phyloP scores from a whole-genome alignment of 2,888 invertebrate genomes.

The Chouioia cunea region DNA sequence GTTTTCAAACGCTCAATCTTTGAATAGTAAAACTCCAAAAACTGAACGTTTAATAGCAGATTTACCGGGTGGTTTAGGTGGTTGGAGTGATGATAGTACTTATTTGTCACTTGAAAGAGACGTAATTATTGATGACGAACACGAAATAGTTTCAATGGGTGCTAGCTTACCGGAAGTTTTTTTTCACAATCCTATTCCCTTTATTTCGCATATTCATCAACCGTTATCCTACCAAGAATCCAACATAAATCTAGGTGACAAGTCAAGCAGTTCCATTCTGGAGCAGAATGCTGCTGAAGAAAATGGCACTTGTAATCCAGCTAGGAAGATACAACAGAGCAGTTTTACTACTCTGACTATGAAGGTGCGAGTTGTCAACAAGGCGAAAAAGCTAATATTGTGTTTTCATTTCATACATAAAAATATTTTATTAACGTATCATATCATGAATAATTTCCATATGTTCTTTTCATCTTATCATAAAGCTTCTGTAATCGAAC shows the following conservation, averaged over 20 bases:
- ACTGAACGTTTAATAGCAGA: slow-evolving; percentile 79
- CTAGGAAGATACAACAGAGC: slow-evolving; percentile 57
- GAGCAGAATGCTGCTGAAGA: slow-evolving; percentile 56
- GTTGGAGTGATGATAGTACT: slow-evolving; percentile 86
- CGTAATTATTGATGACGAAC: slow-evolving; percentile 41
- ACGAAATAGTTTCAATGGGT: slow-evolving; percentile 21
- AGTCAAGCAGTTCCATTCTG: slow-evolving; percentile 57
- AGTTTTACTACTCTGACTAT: slow-evolving; percentile 58
- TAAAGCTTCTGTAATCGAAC: slow-evolving; percentile 15
- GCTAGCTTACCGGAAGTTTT: slow-evolving; percentile 28
- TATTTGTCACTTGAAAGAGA: slow-evolving; percentile 75
- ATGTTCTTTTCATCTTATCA: not conserved
- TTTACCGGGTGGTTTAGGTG: slow-evolving; percentile 83
- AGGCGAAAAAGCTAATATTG: slow-evolving; percentile 19
- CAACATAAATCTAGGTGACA: slow-evolving; percentile 63
- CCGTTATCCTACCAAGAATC: slow-evolving; percentile 50
- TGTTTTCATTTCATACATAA: slow-evolving; percentile 22
- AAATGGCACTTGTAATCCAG: slow-evolving; percentile 57
- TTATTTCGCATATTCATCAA: slow-evolving; percentile 13
- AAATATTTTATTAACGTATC: slow-evolving; percentile 9
- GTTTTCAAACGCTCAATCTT: slow-evolving; percentile 10
- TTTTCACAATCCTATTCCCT: slow-evolving; percentile 33
- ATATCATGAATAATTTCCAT: slow-evolving; percentile 1
- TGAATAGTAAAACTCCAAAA: slow-evolving; percentile 62
- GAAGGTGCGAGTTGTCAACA: slow-evolving; percentile 64